Base-by-base conservation (phyloP, 2,113 vertebrate species). In the Mixornis gularis region DNA sequence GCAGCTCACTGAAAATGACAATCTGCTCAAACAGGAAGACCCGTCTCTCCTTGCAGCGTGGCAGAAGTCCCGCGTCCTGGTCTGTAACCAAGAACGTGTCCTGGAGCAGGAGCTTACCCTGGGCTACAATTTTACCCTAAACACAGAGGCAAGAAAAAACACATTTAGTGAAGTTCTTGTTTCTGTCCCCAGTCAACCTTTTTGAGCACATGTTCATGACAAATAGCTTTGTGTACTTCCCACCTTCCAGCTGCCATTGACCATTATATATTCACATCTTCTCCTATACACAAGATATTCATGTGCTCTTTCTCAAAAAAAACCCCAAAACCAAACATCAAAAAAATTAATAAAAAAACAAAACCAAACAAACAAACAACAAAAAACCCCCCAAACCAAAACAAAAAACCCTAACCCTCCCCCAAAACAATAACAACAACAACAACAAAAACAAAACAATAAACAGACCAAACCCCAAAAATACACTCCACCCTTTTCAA, bases 21-120 rank as follows among this genome's bases (percentile, higher is more conserved):
- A 99, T 99, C 97, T 99, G 99, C 94, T 99, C 99, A 68, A 99
- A 99, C 70, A 99, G 97, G 97, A 99, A 99, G 76, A 99, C 97
- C 46, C 99, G 98, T 96, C 99, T 98, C 95, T 99, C 99, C 93
- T 98, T 99, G 97, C 99, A 99, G 76, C 99, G 98, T 64, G 99
- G 98, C 91, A 99, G 97, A 92, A 99, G 98, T 81, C 99, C 98
- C 0, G 98, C 93, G 32, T 99, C 99, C 94, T 99, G 99, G 96
- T 99, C 99, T 36, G 98, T 98, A 89, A 99, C 99, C 98, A 99
- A 97, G 96, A 99, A 99, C 0, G 98, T 99, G 95, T 99, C 99
- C 95, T 99, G 99, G 36, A 99, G 97, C 90, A 99, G 98, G 84
- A 99, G 97, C 94, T 99, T 98, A 85, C 99, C 99, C 98, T 99